Base-by-base conservation (phyloP, 2,888 invertebrate genomes). In the Folsomia candida region DNA sequence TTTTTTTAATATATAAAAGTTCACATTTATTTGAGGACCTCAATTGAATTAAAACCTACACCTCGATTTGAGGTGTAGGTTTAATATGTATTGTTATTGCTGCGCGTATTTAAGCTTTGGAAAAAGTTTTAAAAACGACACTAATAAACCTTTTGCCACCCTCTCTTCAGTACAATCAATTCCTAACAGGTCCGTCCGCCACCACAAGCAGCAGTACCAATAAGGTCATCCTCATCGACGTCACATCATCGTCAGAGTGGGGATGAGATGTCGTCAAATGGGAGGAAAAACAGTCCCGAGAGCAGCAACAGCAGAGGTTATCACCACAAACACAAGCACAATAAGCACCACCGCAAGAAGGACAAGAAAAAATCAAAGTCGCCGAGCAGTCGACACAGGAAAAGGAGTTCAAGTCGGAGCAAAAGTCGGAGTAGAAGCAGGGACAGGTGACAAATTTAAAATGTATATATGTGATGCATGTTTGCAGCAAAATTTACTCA, bases 341-440 rank as follows among this genome's bases (percentile, higher is more conserved):
- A 60, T n/a, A 65, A 70, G 47, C 51, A 60, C n/a, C 9, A 60
- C 2, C 28, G 59, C 47, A 61, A 51, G n/a, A 4, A 22, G 6
- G 60, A 25, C 14, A 60, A 26, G 22, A 60, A 22, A 20, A 64
- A 64, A 4, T 51, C 66, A 22, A 69, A 25, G 14, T 62, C 62
- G 18, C 47, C n/a, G 37, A 47, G 18, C 11, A 22, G 57, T 57
- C 60, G 60, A 25, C 6, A 22, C 11, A 6, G 20, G 11, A 57
- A 57, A 57, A 57, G 20, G 57, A 57, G 57, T 6, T 57, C 63
- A 82, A 82, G 59, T n/a, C n/a, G n/a, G 81, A 80, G 80, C 80
- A 82, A 76, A 79, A 82, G 70, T 80, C 82, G 60, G 4, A 4
- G 82, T 82, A 27, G 83, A 83, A 25, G 77, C 81, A 74, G 81